Conservation (phyloP, 2,888 invertebrate genomes). For the Leptopilina drosophilae region DNA sequence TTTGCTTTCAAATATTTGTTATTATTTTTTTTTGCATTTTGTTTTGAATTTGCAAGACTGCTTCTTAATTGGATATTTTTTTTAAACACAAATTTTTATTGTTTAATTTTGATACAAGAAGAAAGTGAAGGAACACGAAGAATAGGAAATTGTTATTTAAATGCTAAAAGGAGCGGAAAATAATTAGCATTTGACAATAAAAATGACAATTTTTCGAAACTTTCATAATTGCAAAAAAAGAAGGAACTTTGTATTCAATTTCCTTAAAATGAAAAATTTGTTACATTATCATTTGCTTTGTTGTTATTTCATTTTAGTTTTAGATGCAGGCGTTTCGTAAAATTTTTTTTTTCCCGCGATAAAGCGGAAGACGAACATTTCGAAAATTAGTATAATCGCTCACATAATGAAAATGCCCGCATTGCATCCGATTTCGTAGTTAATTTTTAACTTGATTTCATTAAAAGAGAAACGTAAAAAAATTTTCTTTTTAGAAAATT, state of each 20-base stretch:
- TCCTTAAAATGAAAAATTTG: neutral
- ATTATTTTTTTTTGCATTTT: no score
- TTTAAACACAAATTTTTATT: no score
- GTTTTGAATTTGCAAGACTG: no score
- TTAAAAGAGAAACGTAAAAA: neutral
- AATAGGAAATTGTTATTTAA: no score
- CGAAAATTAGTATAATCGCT: constrained; percentile 32
- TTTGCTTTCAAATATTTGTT: no score
- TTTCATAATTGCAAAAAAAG: no score
- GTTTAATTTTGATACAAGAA: no score
- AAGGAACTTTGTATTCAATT: neutral
- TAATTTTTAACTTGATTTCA: neutral
- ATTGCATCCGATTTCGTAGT: neutral
- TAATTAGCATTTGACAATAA: neutral
- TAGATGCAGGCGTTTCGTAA: constrained; percentile 1
- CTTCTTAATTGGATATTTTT: no score
- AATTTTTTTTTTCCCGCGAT: constrained; percentile 1
- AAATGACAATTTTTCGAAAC: neutral
- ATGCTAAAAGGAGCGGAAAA: neutral
- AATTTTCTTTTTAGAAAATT: neutral
- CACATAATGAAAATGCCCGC: neutral
- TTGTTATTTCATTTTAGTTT: neutral
- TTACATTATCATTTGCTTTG: neutral
- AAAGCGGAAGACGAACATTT: constrained; percentile 29
- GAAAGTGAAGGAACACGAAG: no score